Percentiles rank a stretch among this genome's conserved stretches.
These are phyloP conservation scores for Lycia hirtaria DNA, from an alignment of 2,888 invertebrate species.

Conservation along the genomic window DNA sequence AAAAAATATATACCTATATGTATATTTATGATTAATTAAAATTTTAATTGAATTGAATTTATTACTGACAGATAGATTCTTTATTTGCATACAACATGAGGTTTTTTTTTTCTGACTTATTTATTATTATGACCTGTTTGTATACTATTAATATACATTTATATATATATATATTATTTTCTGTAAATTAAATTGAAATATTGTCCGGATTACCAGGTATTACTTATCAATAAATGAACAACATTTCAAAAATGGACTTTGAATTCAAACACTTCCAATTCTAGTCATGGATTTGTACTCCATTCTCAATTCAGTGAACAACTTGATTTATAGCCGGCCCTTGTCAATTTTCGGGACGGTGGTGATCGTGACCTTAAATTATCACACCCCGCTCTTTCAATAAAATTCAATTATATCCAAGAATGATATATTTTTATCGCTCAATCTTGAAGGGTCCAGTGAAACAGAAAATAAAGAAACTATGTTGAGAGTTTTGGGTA, in stretches of 20 bases:
- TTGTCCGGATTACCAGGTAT: no score
- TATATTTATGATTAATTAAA: no score
- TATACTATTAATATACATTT: no score
- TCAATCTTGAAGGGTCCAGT: constrained; percentile 18
- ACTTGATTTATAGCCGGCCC: constrained; percentile 41
- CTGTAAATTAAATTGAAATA: no score
- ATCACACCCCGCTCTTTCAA: constrained; percentile 38
- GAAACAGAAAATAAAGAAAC: constrained; percentile 11
- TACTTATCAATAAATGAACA: constrained; percentile 1
- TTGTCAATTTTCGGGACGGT: constrained; percentile 37
- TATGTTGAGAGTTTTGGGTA: not conserved
- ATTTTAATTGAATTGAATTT: no score
- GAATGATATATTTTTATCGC: constrained; percentile 38
- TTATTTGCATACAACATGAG: no score
- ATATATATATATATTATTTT: no score
- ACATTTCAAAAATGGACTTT: not conserved
- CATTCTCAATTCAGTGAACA: constrained; percentile 31
- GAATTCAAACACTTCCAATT: constrained; percentile 24
- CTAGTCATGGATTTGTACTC: constrained; percentile 33
- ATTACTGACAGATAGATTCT: no score
- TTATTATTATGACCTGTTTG: no score
- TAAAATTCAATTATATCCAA: constrained; percentile 41
- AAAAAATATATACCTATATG: no score
- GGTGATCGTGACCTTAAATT: constrained; percentile 34
- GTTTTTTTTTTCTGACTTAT: no score